phyloP scores from a whole-genome alignment of 2,113 vertebrate species.

The Pygoscelis antarcticus region DNA sequence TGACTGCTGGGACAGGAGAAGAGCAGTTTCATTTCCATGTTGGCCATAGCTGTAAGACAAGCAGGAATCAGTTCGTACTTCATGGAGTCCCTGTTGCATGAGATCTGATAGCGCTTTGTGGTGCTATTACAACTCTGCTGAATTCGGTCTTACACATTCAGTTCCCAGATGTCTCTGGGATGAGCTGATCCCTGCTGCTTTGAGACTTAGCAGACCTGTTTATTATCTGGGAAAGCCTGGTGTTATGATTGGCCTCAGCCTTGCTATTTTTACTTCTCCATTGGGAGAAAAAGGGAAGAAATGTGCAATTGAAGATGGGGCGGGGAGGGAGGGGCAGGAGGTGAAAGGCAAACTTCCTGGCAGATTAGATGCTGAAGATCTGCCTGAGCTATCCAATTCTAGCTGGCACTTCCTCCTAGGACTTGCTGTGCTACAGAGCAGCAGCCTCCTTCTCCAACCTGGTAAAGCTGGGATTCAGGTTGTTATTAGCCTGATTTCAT shows the following conservation, averaged over 20 bases:
- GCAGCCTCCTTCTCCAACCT: neutral
- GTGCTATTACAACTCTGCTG: neutral
- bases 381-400: neutral
- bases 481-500: neutral
- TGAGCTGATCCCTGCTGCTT: neutral
- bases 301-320: neutral
- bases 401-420: neutral
- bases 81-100: neutral
- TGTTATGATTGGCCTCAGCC: neutral
- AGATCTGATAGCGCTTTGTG: neutral
- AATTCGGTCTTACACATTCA: neutral
- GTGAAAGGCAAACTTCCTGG: neutral
- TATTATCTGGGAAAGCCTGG: neutral
- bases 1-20: neutral
- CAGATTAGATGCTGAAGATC: neutral
- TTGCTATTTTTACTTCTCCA: neutral
- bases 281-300: neutral
- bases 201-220: neutral
- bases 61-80: neutral
- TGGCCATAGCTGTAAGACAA: neutral
- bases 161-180: neutral
- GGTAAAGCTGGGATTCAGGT: neutral
- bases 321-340: no score
- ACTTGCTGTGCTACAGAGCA: neutral
- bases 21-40: neutral